Evolutionary conservation across 2,113 vertebrate genomes (phyloP).

Genomic region (Pygathrix nemaeus): DNA sequence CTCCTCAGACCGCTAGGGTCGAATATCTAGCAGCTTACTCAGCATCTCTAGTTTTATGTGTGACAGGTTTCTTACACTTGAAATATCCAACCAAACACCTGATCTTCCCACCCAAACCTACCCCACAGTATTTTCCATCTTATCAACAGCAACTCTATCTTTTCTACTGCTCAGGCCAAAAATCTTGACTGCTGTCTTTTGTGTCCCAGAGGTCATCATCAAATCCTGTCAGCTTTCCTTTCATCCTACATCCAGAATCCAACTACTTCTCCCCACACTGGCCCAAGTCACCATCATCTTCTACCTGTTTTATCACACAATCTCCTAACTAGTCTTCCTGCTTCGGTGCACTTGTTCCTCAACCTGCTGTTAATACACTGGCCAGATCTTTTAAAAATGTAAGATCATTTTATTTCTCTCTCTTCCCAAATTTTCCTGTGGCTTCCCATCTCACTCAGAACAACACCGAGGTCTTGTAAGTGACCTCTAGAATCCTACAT

Average conservation of each 20-base stretch:
- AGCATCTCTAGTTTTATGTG: not conserved
- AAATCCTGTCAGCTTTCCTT: not conserved
- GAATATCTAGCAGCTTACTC: not conserved
- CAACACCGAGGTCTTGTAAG: not conserved
- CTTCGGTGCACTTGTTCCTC: not conserved
- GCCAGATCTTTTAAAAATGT: not conserved
- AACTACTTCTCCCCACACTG: not conserved
- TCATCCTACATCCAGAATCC: not conserved
- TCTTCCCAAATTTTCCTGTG: not conserved
- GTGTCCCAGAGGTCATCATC: not conserved
- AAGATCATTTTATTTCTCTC: not conserved
- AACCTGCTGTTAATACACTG: not conserved
- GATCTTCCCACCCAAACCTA: not conserved
- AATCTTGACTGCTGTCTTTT: not conserved
- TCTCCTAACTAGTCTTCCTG: not conserved
- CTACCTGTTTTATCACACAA: not conserved
- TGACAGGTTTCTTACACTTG: not conserved
- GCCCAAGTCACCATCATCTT: not conserved
- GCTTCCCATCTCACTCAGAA: not conserved
- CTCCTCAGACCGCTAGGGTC: not conserved
- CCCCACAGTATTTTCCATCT: not conserved
- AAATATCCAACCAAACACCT: not conserved
- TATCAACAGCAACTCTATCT: not conserved
- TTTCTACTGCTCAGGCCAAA: not conserved
- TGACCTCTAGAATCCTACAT: not conserved